Evolutionary conservation across 2,113 vertebrate genomes (phyloP).

Genomic region (Pituophis catenifer): DNA sequence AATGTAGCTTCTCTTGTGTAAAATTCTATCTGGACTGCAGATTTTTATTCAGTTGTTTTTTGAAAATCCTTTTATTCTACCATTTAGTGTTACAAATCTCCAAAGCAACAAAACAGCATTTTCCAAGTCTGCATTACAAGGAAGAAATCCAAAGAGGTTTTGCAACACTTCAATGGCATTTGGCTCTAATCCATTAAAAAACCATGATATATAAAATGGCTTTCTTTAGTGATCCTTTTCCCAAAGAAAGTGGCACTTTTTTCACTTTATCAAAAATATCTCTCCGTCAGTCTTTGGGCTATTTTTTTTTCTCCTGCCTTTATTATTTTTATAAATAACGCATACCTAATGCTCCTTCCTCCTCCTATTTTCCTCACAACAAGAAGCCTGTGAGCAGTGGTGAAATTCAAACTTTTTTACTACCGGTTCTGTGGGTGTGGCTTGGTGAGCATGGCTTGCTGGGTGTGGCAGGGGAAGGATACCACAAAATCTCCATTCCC

Average conservation of each 20-base stretch:
- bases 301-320: neutral
- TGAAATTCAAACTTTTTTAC: too few relatives aligned
- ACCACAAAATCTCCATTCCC: too few relatives aligned
- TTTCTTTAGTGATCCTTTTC: neutral
- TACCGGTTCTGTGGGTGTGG: too few relatives aligned
- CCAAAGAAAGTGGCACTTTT: neutral
- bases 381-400: neutral
- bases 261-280: neutral
- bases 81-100: neutral
- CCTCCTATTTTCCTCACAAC: neutral
- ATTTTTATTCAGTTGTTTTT: neutral
- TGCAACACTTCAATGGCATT: neutral
- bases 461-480: too few relatives aligned
- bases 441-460: too few relatives aligned
- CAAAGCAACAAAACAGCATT: neutral
- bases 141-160: neutral
- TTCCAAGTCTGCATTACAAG: neutral
- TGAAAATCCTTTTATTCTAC: neutral
- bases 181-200: too few relatives aligned
- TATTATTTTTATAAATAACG: neutral
- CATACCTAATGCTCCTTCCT: neutral
- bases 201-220: neutral
- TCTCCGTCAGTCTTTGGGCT: neutral
- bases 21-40: neutral
- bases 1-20: neutral